phyloP scores from a whole-genome alignment of 2,888 invertebrate genomes.

The Syritta pipiens region DNA sequence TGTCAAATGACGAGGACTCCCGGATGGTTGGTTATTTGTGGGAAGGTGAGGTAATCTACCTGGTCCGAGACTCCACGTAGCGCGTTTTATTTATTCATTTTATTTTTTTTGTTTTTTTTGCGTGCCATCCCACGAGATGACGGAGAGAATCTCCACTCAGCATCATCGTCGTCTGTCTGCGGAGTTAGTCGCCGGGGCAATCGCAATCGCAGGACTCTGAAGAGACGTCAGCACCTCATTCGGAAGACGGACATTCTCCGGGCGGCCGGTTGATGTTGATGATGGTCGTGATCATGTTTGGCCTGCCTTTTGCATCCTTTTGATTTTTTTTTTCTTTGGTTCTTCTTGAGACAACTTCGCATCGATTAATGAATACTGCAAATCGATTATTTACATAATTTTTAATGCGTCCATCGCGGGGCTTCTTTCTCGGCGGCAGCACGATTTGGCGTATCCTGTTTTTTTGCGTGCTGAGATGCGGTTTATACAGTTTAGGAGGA shows the following conservation, averaged over 20 bases:
- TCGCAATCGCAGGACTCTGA: conserved; percentile 20
- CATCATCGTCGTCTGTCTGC: conserved; percentile 11
- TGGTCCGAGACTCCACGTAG: conserved; percentile 24
- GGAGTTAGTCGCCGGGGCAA: conserved; percentile 1
- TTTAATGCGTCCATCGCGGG: conserved; percentile 32
- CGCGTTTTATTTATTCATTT: conserved; percentile 43
- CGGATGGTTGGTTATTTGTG: conserved; percentile 45
- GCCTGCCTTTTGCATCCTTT: conserved; percentile 37
- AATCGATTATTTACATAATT: conserved; percentile 70
- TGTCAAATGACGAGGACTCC: conserved; percentile 67
- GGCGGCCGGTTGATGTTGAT: conserved; percentile 62
- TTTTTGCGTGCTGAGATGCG: too few species aligned
- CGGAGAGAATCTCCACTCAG: conserved; percentile 16
- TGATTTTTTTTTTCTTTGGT: neutral
- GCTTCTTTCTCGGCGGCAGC: neutral
- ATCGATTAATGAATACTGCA: conserved; percentile 54
- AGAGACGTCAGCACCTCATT: conserved; percentile 66
- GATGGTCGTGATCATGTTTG: conserved; percentile 68
- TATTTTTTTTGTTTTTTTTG: conserved; percentile 23
- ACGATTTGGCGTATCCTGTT: conserved; percentile 11
- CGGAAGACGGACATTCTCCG: conserved; percentile 61
- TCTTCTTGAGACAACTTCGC: conserved; percentile 3
- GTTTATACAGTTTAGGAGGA: too few species aligned
- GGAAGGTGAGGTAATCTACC: conserved; percentile 50
- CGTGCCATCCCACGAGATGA: conserved; percentile 25